Percentiles rank a stretch among this genome's conserved stretches.
Evolutionary conservation across 2,888 invertebrate genomes (phyloP).

Genomic region (Thymelicus lineola): DNA sequence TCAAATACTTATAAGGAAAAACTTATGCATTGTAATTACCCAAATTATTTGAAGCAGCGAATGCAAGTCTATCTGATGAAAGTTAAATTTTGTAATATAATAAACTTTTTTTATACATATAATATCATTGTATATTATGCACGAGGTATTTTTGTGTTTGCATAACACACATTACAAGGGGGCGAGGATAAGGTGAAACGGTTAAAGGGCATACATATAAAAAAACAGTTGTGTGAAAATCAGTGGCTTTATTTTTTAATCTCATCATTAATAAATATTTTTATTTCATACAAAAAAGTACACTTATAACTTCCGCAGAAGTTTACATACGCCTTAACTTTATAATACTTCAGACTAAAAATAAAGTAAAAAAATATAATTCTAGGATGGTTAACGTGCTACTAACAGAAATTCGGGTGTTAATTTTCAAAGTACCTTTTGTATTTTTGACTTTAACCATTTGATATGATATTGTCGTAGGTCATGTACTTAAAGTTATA

Average conservation of each 20-base stretch:
- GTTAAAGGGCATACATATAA: slow-evolving; percentile 23
- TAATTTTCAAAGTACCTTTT: slow-evolving; percentile 34
- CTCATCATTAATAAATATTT: slow-evolving; percentile 72
- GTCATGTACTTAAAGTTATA: slow-evolving; percentile 15
- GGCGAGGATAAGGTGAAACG: not conserved
- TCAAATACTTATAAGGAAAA: no score
- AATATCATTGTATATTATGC: no score
- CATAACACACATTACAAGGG: not conserved
- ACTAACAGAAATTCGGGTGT: slow-evolving; percentile 41
- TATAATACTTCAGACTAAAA: slow-evolving; percentile 68
- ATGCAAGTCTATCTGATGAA: no score
- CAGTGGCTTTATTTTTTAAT: slow-evolving; percentile 72
- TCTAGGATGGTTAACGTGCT: slow-evolving; percentile 57
- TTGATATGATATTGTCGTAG: slow-evolving; percentile 1
- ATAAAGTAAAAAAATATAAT: slow-evolving; percentile 57
- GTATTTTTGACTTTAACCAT: slow-evolving; percentile 4
- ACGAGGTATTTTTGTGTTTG: not conserved
- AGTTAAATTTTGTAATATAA: no score
- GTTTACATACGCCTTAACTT: slow-evolving; percentile 54
- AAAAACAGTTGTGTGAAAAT: slow-evolving; percentile 58
- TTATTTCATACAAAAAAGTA: slow-evolving; percentile 74
- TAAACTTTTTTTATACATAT: no score
- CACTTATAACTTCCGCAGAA: slow-evolving; percentile 54
- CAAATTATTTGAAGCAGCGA: no score
- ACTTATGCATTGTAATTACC: no score